Percentiles rank a stretch among this genome's conserved stretches.
Evolutionary conservation across 2,797 vertebrate genomes (phyloP).

Genomic region (Peromyscus eremicus): DNA sequence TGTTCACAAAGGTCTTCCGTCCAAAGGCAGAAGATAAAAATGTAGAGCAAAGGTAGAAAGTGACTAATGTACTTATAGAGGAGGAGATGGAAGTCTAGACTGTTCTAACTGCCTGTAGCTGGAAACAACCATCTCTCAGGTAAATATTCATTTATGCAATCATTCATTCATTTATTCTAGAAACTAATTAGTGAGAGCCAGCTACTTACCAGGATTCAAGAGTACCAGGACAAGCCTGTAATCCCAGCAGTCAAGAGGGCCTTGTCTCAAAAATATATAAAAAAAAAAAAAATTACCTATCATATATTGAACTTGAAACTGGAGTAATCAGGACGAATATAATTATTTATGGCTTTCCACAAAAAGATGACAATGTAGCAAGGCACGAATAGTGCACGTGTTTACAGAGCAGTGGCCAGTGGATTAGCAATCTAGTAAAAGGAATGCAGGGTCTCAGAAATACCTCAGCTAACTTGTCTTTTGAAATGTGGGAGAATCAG

Average conservation of each 20-base stretch:
- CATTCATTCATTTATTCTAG: neutral
- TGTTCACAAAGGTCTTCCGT: neutral
- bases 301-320: neutral
- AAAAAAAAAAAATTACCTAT: neutral
- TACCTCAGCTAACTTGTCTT: neutral
- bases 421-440: neutral
- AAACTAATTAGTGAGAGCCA: neutral
- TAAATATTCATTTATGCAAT: conserved; percentile 1
- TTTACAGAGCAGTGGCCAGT: neutral
- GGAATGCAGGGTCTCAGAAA: neutral
- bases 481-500: neutral
- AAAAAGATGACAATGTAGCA: neutral
- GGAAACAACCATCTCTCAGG: conserved; percentile 3
- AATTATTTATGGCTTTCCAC: neutral
- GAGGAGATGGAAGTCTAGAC: neutral
- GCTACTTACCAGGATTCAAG: neutral
- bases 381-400: neutral
- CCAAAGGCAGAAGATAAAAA: neutral
- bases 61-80: neutral
- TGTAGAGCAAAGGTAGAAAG: neutral
- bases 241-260: neutral
- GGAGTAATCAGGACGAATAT: neutral
- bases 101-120: neutral
- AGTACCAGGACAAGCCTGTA: neutral
- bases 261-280: neutral